Base-by-base conservation (phyloP, 2,888 invertebrate genomes). In the Archaeoteleia sp. region DNA sequence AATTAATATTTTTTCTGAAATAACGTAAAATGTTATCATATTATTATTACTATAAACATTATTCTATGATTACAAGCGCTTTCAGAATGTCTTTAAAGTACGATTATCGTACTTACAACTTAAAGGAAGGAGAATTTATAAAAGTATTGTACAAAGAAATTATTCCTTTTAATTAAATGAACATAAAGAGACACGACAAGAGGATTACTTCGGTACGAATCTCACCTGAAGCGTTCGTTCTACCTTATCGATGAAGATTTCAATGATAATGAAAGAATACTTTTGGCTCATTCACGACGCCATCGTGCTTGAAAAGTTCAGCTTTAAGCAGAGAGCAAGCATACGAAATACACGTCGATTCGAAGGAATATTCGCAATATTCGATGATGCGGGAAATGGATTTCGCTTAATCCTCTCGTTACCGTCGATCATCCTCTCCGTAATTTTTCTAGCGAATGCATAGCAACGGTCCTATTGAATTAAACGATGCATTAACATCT, bases 321-420 rank as follows among this genome's bases (percentile, higher is more conserved):
- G 45, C 45, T 61, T 61, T 61, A 61, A 61, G 61, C 39, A 61
- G 46, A 61, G 30, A 53, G 61, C 46, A 53, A 61, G 61, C 46
- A 48, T 54, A 42, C 62, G 48, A 54, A 62, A 62, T 54, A 48
- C 62, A 35, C 48, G 40, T 27, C 34, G 29, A 35, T 35, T 55
- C 43, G 14, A 43, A 49, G 20, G 43, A 63, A 55, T 55, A 55
- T 55, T 63, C 62, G 54, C 62, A 62, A 62, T 62, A 62, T 46
- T 48, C 62, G 48, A 54, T 62, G 62, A 62, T 62, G 62, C 54
- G 54, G 35, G 54, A 62, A 62, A 62, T 54, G 42, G 62, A 42
- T 62, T 62, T 62, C 54, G 48, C 27, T 62, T 55, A 62, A 62
- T 54, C 54, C 45, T 55, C 48, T 62, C 54, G 54, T 62, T 62